Evolutionary conservation across 1,140 invertebrate genomes (phyloP), one percentile per base, ranked within the genome.

Genomic region (Euura saliciscinereae): DNA sequence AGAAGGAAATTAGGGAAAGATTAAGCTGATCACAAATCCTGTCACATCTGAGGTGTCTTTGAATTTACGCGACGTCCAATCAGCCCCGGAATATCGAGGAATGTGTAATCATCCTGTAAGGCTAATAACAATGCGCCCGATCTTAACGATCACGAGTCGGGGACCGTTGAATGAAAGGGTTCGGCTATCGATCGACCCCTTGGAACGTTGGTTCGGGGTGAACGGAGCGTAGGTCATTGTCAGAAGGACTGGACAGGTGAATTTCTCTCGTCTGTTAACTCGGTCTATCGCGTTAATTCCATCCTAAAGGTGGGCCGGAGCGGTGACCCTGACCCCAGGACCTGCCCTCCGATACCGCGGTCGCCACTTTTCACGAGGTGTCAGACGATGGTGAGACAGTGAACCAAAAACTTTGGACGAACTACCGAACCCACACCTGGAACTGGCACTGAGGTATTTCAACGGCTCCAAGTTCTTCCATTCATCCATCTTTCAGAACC

Each of bases 31-130:
- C 3, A 59, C 8, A 59, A 59, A 59, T 59, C 51, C 13, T 59
- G 3, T 59, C 6, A 59, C 51, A 4, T 6, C 51, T 6, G 13
- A 59, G 8, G 28, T 28, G 51, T 59, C 51, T 6, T n/a, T 59
- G 51, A 59, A 59, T 59, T 59, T n/a, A 59, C 51, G 51, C 51
- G 51, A 59, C 51, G 51, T 6, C 51, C 13, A 59, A 59, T 59
- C 51, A 59, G 13, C 13, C 51, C 6, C 8, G 13, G 51, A 59
- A 59, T 59, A 59, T 59, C 13, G 13, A 59, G 13, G 51, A 59
- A 59, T 59, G 6, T 8, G 0, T 59, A 59, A 59, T 59, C 8
- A 59, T 6, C 51, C 5, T 8, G 13, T n/a, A 59, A n/a, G 13
- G 51, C 3, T 59, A 59, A 59, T 59, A 59, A 59, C 51, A 59